Conservation (phyloP, 2,113 vertebrate genomes). For the Chamaetylas fuelleborni region DNA sequence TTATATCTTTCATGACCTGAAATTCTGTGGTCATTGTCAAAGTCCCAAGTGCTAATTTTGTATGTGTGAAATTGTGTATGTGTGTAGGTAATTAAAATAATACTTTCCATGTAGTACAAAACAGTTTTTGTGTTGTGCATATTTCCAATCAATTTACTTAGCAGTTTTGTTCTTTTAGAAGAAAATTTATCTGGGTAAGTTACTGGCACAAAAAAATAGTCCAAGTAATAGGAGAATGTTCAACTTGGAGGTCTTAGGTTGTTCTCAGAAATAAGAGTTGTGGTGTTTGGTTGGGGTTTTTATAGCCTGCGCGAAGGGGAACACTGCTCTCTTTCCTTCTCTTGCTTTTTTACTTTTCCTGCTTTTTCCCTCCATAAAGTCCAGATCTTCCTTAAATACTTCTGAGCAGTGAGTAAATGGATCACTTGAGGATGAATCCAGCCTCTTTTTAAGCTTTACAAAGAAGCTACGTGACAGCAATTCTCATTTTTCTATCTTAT, state of each 20-base stretch:
- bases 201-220: background rate
- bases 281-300: background rate
- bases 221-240: background rate
- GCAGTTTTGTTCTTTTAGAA: background rate
- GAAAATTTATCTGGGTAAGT: background rate
- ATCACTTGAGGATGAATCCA: background rate
- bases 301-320: background rate
- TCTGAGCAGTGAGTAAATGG: background rate
- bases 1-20: background rate
- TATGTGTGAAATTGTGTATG: background rate
- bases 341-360: background rate
- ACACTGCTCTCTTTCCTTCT: background rate
- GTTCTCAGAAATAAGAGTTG: background rate
- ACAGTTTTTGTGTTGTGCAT: background rate
- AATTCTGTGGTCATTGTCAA: background rate
- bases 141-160: background rate
- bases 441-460: background rate
- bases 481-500: background rate
- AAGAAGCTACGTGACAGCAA: background rate
- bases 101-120: background rate
- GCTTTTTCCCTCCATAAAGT: background rate
- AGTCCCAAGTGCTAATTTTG: background rate
- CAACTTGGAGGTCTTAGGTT: background rate
- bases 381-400: background rate
- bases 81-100: background rate